Percentiles rank a stretch among this genome's conserved stretches.
Evolutionary conservation across 2,113 vertebrate species (phyloP).

Genomic region (Lophotis ruficrista): DNA sequence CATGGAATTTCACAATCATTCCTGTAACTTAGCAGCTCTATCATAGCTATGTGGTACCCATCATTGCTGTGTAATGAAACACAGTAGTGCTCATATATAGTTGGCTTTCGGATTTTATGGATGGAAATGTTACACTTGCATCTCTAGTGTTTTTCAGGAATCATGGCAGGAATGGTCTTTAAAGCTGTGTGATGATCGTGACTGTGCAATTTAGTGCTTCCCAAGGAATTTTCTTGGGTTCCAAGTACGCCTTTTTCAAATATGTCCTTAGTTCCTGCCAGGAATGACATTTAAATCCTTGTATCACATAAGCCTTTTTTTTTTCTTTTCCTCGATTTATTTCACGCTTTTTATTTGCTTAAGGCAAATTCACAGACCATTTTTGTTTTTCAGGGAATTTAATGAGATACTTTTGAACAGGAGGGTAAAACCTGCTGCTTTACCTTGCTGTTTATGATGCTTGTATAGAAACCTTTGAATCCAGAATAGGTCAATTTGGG

Average conservation of each 20-base stretch:
- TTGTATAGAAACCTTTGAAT: background rate
- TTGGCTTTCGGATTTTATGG: background rate
- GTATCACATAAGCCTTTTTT: background rate
- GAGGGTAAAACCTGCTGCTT: background rate
- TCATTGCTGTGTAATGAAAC: background rate
- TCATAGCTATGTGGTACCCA: background rate
- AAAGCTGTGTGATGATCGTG: background rate
- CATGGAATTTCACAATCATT: background rate
- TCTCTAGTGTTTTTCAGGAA: background rate
- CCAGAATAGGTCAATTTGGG: background rate
- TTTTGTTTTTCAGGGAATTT: background rate
- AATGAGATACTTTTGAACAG: background rate
- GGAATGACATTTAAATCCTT: background rate
- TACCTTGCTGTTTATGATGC: background rate
- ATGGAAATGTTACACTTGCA: background rate
- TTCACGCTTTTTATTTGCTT: background rate
- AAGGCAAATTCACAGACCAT: background rate
- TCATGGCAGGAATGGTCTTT: background rate
- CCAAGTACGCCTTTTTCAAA: background rate
- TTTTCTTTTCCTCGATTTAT: background rate
- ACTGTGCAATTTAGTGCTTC: background rate
- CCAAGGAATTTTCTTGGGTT: background rate
- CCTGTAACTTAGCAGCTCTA: background rate
- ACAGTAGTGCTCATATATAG: background rate
- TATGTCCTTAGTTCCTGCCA: background rate